A percentile compares a stretch with the other conserved stretches of the same genome.
These are phyloP conservation scores for Enteromius fasciolatus DNA, from an alignment of 2,797 vertebrate genomes.

Conservation along the genomic window DNA sequence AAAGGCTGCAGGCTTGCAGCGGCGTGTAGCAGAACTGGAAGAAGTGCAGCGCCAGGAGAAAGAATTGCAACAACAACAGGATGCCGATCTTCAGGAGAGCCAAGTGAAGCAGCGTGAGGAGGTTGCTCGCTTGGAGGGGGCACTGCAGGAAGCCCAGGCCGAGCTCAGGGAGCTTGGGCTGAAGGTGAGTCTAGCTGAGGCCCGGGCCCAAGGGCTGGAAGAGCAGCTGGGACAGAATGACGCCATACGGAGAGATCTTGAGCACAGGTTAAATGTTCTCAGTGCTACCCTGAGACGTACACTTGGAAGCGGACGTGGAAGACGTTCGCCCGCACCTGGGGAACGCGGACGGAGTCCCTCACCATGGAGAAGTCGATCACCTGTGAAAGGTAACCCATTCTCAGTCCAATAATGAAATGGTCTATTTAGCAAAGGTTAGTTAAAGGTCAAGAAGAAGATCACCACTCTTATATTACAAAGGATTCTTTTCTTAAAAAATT, in stretches of 20 bases:
- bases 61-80: slow-evolving; percentile 69
- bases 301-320: slow-evolving; percentile 66
- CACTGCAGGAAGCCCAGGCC: slow-evolving; percentile 67
- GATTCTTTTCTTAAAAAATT: neutral
- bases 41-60: slow-evolving; percentile 57
- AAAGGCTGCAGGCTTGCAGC: slow-evolving; percentile 78
- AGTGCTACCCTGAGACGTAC: slow-evolving; percentile 72
- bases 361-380: slow-evolving; percentile 66
- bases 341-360: slow-evolving; percentile 67
- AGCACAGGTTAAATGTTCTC: slow-evolving; percentile 73
- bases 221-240: slow-evolving; percentile 72
- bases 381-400: slow-evolving; percentile 72
- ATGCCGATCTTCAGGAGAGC: slow-evolving; percentile 64
- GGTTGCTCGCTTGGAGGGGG: slow-evolving; percentile 61
- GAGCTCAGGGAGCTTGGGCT: slow-evolving; percentile 66
- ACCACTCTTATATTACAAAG: slow-evolving; percentile 7
- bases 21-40: slow-evolving; percentile 72
- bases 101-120: slow-evolving; percentile 71
- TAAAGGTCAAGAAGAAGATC: slow-evolving; percentile 14
- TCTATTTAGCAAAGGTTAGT: neutral
- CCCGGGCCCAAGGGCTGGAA: slow-evolving; percentile 69
- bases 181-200: slow-evolving; percentile 67
- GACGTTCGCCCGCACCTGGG: slow-evolving; percentile 53
- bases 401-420: neutral
- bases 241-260: slow-evolving; percentile 62